These are phyloP conservation scores for Phylloscopus collybita DNA, from an alignment of 2,797 vertebrate genomes.

Conservation along the genomic window DNA sequence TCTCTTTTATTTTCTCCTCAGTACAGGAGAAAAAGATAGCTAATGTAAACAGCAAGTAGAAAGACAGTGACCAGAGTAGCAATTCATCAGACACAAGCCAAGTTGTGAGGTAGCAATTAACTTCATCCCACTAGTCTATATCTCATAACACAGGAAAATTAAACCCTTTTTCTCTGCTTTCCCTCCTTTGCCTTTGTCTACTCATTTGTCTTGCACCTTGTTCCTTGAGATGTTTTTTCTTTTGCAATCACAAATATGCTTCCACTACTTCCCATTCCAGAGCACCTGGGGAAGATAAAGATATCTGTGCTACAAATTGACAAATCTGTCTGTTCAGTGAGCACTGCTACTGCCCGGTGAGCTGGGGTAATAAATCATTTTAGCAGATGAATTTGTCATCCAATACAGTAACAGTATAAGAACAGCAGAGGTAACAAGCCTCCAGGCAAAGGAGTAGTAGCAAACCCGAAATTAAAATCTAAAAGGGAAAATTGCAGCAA, in stretches of 20 bases:
- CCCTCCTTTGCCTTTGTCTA: not conserved
- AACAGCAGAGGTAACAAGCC: slow-evolving; percentile 32
- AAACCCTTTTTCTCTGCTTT: not conserved
- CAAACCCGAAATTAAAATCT: slow-evolving; percentile 40
- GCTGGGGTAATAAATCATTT: slow-evolving; percentile 71
- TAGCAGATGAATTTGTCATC: slow-evolving; percentile 68
- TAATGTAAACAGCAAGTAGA: not conserved
- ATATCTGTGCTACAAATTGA: slow-evolving; percentile 49
- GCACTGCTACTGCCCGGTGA: slow-evolving; percentile 33
- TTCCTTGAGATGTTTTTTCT: not conserved
- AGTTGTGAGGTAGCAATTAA: not conserved
- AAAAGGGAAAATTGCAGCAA: slow-evolving; percentile 32
- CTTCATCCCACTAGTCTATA: not conserved
- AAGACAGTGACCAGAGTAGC: not conserved
- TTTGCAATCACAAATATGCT: not conserved
- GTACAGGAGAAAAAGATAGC: not conserved
- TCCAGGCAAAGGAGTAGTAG: slow-evolving; percentile 22
- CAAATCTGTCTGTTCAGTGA: slow-evolving; percentile 50
- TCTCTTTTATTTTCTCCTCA: not conserved
- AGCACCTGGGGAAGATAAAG: slow-evolving; percentile 38
- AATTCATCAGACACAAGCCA: not conserved
- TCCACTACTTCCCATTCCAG: not conserved
- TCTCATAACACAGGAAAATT: not conserved
- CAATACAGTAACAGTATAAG: slow-evolving; percentile 26
- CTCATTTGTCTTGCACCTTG: not conserved